Conservation (phyloP, 2,797 vertebrate species). For the Ctenosaura bakeri region DNA sequence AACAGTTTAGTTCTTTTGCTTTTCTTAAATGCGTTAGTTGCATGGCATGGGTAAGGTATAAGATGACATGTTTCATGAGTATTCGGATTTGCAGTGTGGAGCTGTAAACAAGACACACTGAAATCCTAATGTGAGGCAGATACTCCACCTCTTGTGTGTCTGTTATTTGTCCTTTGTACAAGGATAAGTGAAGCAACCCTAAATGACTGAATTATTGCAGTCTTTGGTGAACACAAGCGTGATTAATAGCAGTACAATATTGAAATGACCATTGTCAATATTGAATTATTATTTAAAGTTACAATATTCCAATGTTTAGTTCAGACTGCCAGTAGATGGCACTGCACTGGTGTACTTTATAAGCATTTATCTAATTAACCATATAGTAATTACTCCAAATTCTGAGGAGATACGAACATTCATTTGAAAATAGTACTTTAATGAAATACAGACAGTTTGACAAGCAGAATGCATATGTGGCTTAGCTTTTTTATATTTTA, state of each 20-base stretch:
- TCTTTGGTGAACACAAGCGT: background rate
- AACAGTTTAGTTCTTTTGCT: background rate
- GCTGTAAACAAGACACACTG: background rate
- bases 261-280: background rate
- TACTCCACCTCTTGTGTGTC: background rate
- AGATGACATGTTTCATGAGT: background rate
- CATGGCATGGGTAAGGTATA: background rate
- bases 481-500: background rate
- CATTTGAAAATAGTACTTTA: background rate
- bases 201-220: constrained; percentile 8
- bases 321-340: constrained; percentile 74
- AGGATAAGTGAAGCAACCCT: background rate
- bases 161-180: too few species aligned
- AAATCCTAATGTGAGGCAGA: background rate
- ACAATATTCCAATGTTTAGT: constrained; percentile 26
- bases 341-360: constrained; percentile 64
- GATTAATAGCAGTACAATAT: background rate
- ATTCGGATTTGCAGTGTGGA: background rate
- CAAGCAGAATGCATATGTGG: background rate
- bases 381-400: background rate
- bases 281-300: constrained; percentile 8
- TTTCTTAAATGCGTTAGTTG: background rate
- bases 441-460: background rate
- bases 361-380: fast-evolving
- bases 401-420: constrained; percentile 9